Evolutionary conservation across 2,888 invertebrate species (phyloP), one percentile per base, ranked within the genome.

Genomic region (Xestia sexstrigata): DNA sequence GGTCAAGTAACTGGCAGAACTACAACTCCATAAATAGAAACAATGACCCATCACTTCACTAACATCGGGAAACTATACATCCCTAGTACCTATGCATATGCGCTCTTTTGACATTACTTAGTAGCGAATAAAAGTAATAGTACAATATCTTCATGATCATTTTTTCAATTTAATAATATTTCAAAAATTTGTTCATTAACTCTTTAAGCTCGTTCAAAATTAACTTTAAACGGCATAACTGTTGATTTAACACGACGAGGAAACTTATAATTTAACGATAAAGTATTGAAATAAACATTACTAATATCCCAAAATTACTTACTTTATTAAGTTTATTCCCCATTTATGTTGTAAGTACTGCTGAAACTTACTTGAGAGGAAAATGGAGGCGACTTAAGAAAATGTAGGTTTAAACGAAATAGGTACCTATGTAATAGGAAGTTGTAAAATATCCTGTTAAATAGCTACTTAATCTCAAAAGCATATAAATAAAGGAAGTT

Each of bases 341-440:
- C 39, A 70, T 77, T 81, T 69, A 77, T 73, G 39, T 67, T 77
- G 35, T 47, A 77, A 75, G 17, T 66, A 72, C 17, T 68, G 68
- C 45, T 55, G 30, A 66, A 77, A 72, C 30, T 82, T 69, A 58
- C 26, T 70, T 45, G 26, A 26, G 8, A 49, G 26, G 15, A 52
- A 60, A 73, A 78, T 72, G 15, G 23, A 45, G 45, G 60, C 49
- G 8, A 23, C 15, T 63, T 67, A 17, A 68, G 63, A 74, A 79
- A 81, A 49, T 78, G 13, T 62, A 60, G 26, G 17, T 15, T 62
- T 35, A 67, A 47, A 26, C 52, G 45, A 68, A 35, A 78, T 26
- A 39, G 11, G 35, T 9, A 42, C n/a, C 8, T 20, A 72, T 26
- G 26, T 39, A 39, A 39, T 3, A 8, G 1, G 17, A 42, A 11